Evolutionary conservation across 2,113 vertebrate genomes (phyloP), one percentile per base, ranked within the genome.

Genomic region (Arothron firmamentum): DNA sequence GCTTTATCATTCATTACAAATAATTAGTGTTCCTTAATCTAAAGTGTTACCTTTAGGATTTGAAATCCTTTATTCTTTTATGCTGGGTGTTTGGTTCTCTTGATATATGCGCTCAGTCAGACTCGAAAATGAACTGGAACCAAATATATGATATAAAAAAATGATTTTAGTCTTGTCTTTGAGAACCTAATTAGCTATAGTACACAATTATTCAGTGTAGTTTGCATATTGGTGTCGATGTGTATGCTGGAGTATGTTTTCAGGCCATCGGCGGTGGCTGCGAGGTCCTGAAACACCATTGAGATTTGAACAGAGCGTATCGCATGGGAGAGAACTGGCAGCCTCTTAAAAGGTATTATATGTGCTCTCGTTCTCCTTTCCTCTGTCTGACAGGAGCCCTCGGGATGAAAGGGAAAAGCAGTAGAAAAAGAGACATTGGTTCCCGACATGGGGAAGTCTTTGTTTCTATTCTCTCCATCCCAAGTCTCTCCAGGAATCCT

Each of bases 401-500:
- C 79, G 85, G 88, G 86, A 89, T 88, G 86, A 89, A 89, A 89
- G 82, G 86, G 78, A 87, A 87, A 88, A 81, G 82, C 84, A 80
- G 81, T 81, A 77, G 82, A 87, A 87, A 89, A 85, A 88, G 85
- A 89, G 87, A 87, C 87, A 88, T 86, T 83, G 81, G 79, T 86
- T 87, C 86, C 86, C 84, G 84, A 88, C 88, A 89, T 86, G 85
- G 81, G 82, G 85, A 87, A 80, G 80, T 86, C 86, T 88, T 88
- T 88, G 85, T 87, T 88, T 88, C 82, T 83, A 85, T 89, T 89
- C 88, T 88, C 84, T 84, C 78, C 85, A 72, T 79, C 81, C 84
- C 77, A 86, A 88, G 86, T 89, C 88, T 89, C 88, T 85, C 86
- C 88, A 89, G 88, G 88, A 89, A 89, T 89, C 88, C 88, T 87